Base-by-base conservation (phyloP, 2,888 invertebrate genomes). In the Drosophila tanythrix region DNA sequence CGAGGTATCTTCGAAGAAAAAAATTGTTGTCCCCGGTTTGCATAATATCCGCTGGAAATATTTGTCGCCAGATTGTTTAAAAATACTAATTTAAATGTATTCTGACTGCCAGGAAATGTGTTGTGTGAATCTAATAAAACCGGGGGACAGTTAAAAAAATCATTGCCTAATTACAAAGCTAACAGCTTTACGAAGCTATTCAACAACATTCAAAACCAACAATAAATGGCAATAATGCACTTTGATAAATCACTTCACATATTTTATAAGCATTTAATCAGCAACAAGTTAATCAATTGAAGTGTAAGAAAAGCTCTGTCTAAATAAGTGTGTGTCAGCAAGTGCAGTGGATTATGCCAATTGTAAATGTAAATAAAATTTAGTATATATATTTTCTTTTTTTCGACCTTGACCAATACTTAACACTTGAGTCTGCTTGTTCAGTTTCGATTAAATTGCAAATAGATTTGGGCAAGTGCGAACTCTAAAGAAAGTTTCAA, bases 291-390 rank as follows among this genome's bases (percentile, higher is more conserved):
- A n/a, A n/a, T n/a, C n/a, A n/a, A n/a, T n/a, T n/a, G n/a, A n/a
- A 27, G 51, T 38, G n/a, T 35, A n/a, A 11, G 31, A 31, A 63
- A 77, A 57, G 48, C 70, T 62, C 43, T 21, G 21, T 8, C 8
- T 29, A 18, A 15, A 27, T 48, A 51, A 58, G 27, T 31, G 27
- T 27, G 27, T 31, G 27, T 27, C 5, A 2, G 29, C 25, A 35
- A 27, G 61, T 57, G 77, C 58, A 75, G 38, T 74, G 71, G 33
- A 50, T 48, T 1, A 8, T 33, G 15, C 2, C 33, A 21, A 29
- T 31, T 21, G 10, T n/a, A 46, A 58, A 11, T 25, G 15, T 18
- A 11, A 43, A 29, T 31, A 18, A 10, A 21, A 31, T 35, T 1
- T 21, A 11, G 11, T 5, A 10, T n/a, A 5, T 7, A 43, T 13